These are phyloP conservation scores for Mobula birostris DNA, from an alignment of 2,113 vertebrate species.

Conservation along the genomic window DNA sequence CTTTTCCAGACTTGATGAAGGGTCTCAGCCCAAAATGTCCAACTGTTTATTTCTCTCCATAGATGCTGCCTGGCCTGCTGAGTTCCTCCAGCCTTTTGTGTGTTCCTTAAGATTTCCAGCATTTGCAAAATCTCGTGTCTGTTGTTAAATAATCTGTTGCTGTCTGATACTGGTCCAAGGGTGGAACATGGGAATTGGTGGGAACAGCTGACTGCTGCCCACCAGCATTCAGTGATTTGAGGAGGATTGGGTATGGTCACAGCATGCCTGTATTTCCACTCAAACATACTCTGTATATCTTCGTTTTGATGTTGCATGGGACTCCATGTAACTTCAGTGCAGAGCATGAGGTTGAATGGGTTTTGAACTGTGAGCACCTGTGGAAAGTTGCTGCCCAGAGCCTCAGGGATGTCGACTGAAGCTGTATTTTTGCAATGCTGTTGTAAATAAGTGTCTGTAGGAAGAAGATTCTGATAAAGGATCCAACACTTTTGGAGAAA, in stretches of 20 bases:
- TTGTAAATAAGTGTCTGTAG: constrained; percentile 9
- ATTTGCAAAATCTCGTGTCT: not conserved
- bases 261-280: not conserved
- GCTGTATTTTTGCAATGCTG: not conserved
- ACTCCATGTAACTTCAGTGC: not conserved
- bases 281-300: not conserved
- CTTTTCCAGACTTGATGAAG: too few species aligned
- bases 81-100: too few species aligned
- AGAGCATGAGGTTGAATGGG: not conserved
- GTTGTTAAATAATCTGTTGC: not conserved
- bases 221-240: not conserved
- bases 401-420: not conserved
- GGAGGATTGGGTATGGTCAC: not conserved
- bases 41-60: too few species aligned
- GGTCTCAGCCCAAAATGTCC: too few species aligned
- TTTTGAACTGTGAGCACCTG: not conserved
- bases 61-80: too few species aligned
- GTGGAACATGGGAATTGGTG: not conserved
- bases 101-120: too few species aligned
- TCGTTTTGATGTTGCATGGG: not conserved
- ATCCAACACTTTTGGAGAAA: not conserved
- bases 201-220: not conserved
- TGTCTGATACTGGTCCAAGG: too few species aligned
- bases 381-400: not conserved
- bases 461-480: not conserved